These are phyloP conservation scores for Drosophila aldrichi DNA, from an alignment of 2,888 invertebrate species.

Conservation along the genomic window DNA sequence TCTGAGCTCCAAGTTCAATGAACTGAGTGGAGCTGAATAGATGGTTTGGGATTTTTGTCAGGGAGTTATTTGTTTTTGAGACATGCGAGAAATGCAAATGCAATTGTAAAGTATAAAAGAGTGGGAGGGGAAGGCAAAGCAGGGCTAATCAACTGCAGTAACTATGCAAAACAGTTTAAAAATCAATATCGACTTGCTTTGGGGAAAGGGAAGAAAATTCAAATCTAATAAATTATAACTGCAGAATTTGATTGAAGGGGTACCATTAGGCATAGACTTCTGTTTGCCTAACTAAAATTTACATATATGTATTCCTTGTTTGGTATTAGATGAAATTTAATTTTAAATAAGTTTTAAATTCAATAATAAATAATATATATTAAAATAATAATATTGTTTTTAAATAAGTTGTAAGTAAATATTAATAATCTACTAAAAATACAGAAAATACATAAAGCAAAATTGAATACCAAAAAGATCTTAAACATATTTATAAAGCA, in stretches of 20 bases:
- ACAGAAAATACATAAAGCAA: background rate
- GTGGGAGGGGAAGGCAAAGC: background rate
- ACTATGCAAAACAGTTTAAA: conserved; percentile 14
- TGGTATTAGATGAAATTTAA: no score
- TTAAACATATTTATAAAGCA: background rate
- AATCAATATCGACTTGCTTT: conserved; percentile 1
- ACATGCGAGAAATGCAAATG: conserved; percentile 16
- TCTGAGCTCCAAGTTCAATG: conserved; percentile 47
- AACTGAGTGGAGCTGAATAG: conserved; percentile 24
- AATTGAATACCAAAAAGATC: background rate
- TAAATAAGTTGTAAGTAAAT: no score
- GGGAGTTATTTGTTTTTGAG: conserved; percentile 23
- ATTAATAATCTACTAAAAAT: no score
- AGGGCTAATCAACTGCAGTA: conserved; percentile 9
- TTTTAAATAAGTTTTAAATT: no score
- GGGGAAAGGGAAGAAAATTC: background rate
- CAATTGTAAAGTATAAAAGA: background rate
- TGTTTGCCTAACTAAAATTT: no score
- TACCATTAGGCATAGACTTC: no score
- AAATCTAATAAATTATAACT: background rate
- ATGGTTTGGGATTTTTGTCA: conserved; percentile 4
- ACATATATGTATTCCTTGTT: no score
- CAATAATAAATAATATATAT: no score
- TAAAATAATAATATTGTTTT: no score
- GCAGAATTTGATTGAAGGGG: no score